Conservation (phyloP, 2,888 invertebrate species). For the Shargacucullia verbasci region DNA sequence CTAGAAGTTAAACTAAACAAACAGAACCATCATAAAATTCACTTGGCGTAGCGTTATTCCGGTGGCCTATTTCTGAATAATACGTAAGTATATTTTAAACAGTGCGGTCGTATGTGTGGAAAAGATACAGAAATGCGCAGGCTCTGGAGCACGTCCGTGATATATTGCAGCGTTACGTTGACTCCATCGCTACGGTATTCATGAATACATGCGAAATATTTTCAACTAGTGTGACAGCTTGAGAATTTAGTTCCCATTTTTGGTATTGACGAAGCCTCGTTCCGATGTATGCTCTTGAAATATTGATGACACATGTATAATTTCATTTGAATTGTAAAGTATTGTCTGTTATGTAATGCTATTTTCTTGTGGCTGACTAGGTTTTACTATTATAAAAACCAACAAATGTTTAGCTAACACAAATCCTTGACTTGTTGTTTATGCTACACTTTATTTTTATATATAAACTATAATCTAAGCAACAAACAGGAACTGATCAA, state of each 20-base stretch:
- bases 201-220: conserved; percentile 8
- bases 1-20: not conserved
- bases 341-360: not conserved
- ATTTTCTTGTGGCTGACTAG: not conserved
- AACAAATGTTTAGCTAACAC: too few species aligned
- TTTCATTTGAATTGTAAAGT: not conserved
- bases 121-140: conserved; percentile 6
- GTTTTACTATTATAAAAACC: too few species aligned
- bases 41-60: conserved; percentile 4
- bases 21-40: conserved; percentile 1
- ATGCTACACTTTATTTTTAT: too few species aligned
- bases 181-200: not conserved
- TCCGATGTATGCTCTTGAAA: conserved; percentile 1
- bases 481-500: too few species aligned
- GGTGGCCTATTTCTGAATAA: conserved; percentile 18
- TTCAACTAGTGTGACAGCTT: conserved; percentile 9
- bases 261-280: conserved; percentile 1
- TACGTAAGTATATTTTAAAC: not conserved
- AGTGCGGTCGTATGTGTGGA: conserved; percentile 3
- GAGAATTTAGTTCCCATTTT: conserved; percentile 14
- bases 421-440: too few species aligned
- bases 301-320: conserved; percentile 6
- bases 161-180: conserved; percentile 9
- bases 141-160: conserved; percentile 4
- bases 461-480: too few species aligned